Conservation (phyloP, 2,797 vertebrate species). For the Pantherophis alleghaniensis region DNA sequence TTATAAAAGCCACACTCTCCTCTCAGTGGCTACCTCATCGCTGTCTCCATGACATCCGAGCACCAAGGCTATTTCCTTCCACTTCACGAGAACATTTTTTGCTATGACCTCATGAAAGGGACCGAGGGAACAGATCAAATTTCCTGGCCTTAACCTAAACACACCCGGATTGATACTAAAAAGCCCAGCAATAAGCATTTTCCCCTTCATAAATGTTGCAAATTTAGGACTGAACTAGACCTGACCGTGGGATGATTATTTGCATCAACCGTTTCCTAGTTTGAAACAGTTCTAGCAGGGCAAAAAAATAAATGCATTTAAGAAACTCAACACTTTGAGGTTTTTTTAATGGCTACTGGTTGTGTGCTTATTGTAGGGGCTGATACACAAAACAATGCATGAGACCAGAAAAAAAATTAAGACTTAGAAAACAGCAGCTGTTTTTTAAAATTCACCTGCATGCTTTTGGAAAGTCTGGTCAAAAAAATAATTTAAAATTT, state of each 20-base stretch:
- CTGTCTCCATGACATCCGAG: not conserved
- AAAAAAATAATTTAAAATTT: not conserved
- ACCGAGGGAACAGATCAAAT: conserved; percentile 12
- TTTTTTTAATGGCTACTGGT: not conserved
- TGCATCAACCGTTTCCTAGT: not conserved
- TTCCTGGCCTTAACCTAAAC: not conserved
- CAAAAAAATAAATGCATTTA: not conserved
- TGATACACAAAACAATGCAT: not conserved
- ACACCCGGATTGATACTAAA: not conserved
- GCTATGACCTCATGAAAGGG: not conserved
- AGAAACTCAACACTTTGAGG: not conserved
- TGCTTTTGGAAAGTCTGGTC: not conserved
- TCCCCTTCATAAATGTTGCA: not conserved
- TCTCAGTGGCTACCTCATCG: not conserved
- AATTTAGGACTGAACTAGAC: not conserved
- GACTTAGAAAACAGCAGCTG: not conserved
- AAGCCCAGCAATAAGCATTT: fast-evolving
- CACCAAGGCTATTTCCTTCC: conserved; percentile 37
- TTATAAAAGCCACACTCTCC: not conserved
- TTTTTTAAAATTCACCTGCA: not conserved
- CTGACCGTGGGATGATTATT: too few relatives aligned
- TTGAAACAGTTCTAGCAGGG: not conserved
- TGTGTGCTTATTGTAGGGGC: not conserved
- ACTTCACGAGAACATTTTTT: conserved; percentile 6
- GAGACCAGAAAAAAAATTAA: not conserved